Base-by-base conservation (phyloP, 2,888 invertebrate genomes). In the Drosophila flavopinicola region DNA sequence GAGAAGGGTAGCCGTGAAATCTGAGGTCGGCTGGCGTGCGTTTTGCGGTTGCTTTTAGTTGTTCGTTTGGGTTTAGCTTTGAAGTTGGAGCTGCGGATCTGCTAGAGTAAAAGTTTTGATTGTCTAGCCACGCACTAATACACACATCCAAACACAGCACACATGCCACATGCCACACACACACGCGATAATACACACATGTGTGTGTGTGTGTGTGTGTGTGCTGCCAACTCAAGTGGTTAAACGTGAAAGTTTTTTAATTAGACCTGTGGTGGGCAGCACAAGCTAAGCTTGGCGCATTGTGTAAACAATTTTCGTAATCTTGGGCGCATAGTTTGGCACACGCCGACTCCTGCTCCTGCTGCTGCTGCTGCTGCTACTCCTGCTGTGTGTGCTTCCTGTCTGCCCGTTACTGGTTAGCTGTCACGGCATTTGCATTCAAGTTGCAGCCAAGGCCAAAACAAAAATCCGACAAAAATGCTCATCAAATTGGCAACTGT, bases 221-320 rank as follows among this genome's bases (percentile, higher is more conserved):
- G 39, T 49, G 52, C 17, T 67, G 66, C 83, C 57, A 68, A 85
- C 63, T 79, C 70, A 78, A 83, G 83, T 85, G 83, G 85, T 79
- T 83, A 83, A 83, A 78, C 80, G 79, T 83, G 78, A 83, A 83
- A 83, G 73, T 83, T 83, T 83, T 83, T 85, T 83, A 83, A 83
- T 83, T 85, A 83, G 85, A 83, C 79, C 78, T 85, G 85, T 68
- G 83, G 69, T 54, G 85, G 79, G 60, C 78, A 79, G 58, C 68
- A 53, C 38, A 41, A 49, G 54, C 48, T 44, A 66, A 56, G 54
- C 61, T 64, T 64, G 45, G 51, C 79, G 77, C 73, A 73, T 72
- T 84, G 73, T 80, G 77, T 75, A 63, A 71, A 71, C 78, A 78
- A 75, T 79, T 84, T 77, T 72, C 60, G 76, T 83, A 76, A 79